Conservation (phyloP, 23 tunicate species). For the Ascidia mentula region DNA sequence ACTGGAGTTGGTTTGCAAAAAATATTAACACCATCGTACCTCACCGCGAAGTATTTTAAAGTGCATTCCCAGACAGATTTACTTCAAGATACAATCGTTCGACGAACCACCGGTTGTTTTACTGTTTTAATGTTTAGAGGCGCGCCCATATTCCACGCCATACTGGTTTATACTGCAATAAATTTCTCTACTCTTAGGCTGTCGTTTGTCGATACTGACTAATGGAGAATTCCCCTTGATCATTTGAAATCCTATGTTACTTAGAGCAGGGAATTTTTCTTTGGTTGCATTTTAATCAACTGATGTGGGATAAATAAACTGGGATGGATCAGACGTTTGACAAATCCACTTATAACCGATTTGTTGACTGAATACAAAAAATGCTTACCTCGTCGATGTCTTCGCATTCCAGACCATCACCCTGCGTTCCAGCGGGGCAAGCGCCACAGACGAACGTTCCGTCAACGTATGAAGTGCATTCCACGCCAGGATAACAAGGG, state of each 20-base stretch:
- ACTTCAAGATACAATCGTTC: background rate
- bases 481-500: slow-evolving; percentile 78
- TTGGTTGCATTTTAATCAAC: no score
- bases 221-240: no score
- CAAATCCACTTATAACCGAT: no score
- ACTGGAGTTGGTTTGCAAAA: no score
- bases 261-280: no score
- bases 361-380: no score
- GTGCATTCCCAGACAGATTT: slow-evolving; percentile 6
- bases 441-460: slow-evolving; percentile 69
- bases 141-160: background rate
- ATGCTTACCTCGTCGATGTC: slow-evolving; percentile 94
- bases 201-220: no score
- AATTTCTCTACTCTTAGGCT: no score
- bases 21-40: background rate
- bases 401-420: slow-evolving; percentile 64
- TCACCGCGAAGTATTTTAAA: background rate
- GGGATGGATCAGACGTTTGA: no score
- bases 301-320: no score
- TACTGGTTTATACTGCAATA: no score
- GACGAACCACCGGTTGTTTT: background rate
- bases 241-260: no score
- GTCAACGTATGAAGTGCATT: slow-evolving; percentile 58
- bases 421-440: slow-evolving; percentile 87
- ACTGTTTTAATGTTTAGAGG: background rate